Base-by-base conservation (phyloP, 2,797 vertebrate genomes). In the Phrynocephalus forsythii region DNA sequence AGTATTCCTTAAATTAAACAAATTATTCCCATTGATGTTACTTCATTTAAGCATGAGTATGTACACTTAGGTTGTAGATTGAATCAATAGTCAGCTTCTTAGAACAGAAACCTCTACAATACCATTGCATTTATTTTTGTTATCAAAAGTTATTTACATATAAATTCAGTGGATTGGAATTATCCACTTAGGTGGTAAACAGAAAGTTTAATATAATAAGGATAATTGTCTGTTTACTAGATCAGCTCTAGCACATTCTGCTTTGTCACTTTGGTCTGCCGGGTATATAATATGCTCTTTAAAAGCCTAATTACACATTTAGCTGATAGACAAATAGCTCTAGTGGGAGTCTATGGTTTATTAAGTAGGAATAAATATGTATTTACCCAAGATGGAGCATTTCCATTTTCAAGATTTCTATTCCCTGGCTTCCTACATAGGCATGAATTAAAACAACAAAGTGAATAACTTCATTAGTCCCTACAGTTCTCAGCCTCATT, bases 291-390 rank as follows among this genome's bases (percentile, higher is more conserved):
- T 81, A 89, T 77, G 69, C 92, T 89, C 92, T 87, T 22, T 87
- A 92, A 91, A 91, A 89, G 13, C 87, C 88, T 90, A 91, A 93
- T 92, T 94, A 87, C 79, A 84, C 78, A 86, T 82, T 93, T 91
- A 91, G 56, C 72, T 91, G 87, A 91, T 90, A 92, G 89, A 89
- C 33, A 85, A 90, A 95, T 92, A 89, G 83, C 66, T 93, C 84
- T 6, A 0, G 44, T 86, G 86, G 84, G 87, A 92, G 79, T 86
- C 81, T 90, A 92, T 91, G 78, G 56, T 89, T 52, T 92, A 82
- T 88, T 90, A 90, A 75, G 52, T 91, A 88, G 84, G 84, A 91
- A 94, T 91, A 92, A 93, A 93, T 87, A 90, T 52, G 5, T 91
- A 89, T 95, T 92, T 92, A 82, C 22, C 2, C 11, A 84, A 91